These are phyloP conservation scores for Amphipyra tragopoginis DNA, from an alignment of 2,888 invertebrate genomes.

Conservation along the genomic window DNA sequence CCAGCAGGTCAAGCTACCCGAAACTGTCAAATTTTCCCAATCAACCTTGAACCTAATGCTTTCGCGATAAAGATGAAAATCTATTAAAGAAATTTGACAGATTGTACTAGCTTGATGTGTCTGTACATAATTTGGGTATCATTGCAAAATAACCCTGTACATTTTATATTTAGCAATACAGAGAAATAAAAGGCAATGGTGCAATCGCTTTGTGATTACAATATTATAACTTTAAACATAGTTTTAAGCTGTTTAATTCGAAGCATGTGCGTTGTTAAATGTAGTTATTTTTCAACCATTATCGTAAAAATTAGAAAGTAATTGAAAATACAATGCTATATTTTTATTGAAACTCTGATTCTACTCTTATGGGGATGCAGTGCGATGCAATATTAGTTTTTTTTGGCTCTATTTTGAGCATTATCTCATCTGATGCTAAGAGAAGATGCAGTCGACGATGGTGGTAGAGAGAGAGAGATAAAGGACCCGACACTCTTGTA, in stretches of 20 bases:
- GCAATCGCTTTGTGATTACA: constrained; percentile 76
- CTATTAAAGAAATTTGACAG: too few relatives aligned
- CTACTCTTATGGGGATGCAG: constrained; percentile 11
- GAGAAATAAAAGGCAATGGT: constrained; percentile 64
- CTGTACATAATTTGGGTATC: too few relatives aligned
- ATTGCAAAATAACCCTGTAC: background rate
- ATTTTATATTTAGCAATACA: constrained; percentile 57
- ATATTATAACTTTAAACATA: constrained; percentile 66
- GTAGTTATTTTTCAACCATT: constrained; percentile 56
- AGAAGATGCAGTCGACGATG: too few relatives aligned
- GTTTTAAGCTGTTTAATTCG: constrained; percentile 64
- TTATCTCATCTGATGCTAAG: too few relatives aligned
- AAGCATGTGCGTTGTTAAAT: constrained; percentile 52
- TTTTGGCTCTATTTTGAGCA: too few relatives aligned
- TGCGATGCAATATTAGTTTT: constrained; percentile 28
- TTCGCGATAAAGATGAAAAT: too few relatives aligned
- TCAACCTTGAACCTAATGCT: too few relatives aligned
- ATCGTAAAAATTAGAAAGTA: constrained; percentile 50
- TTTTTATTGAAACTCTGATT: constrained; percentile 43
- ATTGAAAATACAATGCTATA: constrained; percentile 42
- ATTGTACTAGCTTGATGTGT: too few relatives aligned
- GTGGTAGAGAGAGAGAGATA: background rate
- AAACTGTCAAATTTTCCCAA: too few relatives aligned
- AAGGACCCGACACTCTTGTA: too few relatives aligned
- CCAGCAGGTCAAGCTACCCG: too few relatives aligned